A percentile compares a stretch with the other conserved stretches of the same genome.
Evolutionary conservation across 2,888 invertebrate species (phyloP).

Genomic region (Serripes groenlandicus): DNA sequence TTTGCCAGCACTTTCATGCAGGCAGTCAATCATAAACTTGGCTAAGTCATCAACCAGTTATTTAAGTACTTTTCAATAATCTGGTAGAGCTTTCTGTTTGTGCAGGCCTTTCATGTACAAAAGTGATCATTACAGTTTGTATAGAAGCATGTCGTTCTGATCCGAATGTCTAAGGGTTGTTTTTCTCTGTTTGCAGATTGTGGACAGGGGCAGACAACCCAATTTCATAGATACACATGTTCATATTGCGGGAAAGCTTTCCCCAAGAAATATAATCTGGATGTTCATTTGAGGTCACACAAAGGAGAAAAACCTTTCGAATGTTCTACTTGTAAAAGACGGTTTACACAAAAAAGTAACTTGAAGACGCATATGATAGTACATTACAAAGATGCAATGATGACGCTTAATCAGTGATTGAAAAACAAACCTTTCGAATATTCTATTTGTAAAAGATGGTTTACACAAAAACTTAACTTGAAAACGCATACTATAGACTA

Average conservation of each 20-base stretch:
- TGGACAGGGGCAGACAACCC: conserved; percentile 3
- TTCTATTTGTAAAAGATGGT: conserved; percentile 2
- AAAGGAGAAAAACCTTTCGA: conserved; percentile 2
- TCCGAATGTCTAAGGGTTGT: no score
- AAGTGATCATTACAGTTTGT: no score
- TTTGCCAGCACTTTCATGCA: no score
- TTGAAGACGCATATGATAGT: background rate
- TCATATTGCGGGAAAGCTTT: background rate
- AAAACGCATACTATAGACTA: background rate
- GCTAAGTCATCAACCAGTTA: no score
- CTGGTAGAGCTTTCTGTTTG: no score
- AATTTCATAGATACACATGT: background rate
- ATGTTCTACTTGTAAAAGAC: background rate
- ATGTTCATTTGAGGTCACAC: background rate
- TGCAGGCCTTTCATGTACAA: no score
- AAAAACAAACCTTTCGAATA: background rate
- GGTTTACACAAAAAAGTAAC: conserved; percentile 16
- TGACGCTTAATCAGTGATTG: background rate
- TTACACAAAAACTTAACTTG: conserved; percentile 13
- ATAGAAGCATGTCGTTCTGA: no score
- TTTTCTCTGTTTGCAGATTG: conserved; percentile 16
- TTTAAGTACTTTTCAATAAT: no score
- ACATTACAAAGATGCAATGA: background rate
- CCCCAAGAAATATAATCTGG: conserved; percentile 3
- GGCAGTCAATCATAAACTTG: no score